phyloP scores from a whole-genome alignment of 1,140 invertebrate genomes.

The Drosophila bifasciata region DNA sequence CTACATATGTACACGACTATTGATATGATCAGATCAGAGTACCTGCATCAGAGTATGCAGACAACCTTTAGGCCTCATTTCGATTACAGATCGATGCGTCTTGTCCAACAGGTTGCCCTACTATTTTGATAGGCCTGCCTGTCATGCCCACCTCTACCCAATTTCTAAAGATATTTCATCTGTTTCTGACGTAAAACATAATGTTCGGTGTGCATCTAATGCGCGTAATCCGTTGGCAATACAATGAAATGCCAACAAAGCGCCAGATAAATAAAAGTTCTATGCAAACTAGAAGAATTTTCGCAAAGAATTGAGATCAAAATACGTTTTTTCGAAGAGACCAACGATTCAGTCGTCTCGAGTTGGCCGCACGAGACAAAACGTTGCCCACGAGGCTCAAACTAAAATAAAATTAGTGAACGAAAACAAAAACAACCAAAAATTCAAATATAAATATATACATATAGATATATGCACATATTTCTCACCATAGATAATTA shows the following conservation, averaged over 20 bases:
- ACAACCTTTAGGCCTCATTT: too few relatives aligned
- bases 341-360: constrained; percentile 61
- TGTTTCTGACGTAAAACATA: constrained; percentile 56
- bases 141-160: too few relatives aligned
- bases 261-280: constrained; percentile 51
- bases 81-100: too few relatives aligned
- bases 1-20: background rate
- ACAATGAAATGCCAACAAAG: constrained; percentile 40
- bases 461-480: constrained; percentile 10
- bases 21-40: background rate
- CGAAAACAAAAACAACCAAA: constrained; percentile 48
- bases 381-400: constrained; percentile 36
- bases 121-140: background rate
- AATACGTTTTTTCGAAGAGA: constrained; percentile 68
- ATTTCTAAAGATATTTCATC: constrained; percentile 15
- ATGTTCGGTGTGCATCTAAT: constrained; percentile 46
- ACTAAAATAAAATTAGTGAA: constrained; percentile 56
- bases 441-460: constrained; percentile 8
- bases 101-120: constrained; percentile 28
- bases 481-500: constrained; percentile 42
- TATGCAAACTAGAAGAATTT: constrained; percentile 46
- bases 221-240: constrained; percentile 54
- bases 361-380: constrained; percentile 55
- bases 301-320: constrained; percentile 51
- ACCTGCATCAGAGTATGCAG: too few relatives aligned